Evolutionary conservation across 2,113 vertebrate genomes (phyloP), one percentile per base, ranked within the genome.

Genomic region (Chaetops frenatus): DNA sequence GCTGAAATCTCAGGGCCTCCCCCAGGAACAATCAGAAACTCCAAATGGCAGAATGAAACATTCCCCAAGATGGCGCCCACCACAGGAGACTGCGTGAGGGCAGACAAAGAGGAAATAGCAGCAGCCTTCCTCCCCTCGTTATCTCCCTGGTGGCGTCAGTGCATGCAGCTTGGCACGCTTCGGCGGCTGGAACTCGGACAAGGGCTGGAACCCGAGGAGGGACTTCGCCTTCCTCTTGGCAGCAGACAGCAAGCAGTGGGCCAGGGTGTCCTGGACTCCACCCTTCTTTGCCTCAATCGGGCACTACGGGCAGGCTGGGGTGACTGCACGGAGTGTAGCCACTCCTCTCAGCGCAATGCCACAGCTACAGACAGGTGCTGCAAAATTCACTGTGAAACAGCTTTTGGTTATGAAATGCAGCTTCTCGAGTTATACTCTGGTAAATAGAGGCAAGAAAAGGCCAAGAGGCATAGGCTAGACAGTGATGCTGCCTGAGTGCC

Each of bases 261-360:
- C 27, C 2, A 6, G 10, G 8, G 10, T 28, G 35, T 31, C 19
- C 14, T 7, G 6, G 27, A 12, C 11, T 31, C 20, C 35, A 10
- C 2, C 2, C 2, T 11, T 33, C 44, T 67, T 35, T 5, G 3
- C 44, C 44, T 48, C 23, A 14, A 33, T 10, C 1, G 6, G 33
- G 24, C 3, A 3, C 33, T 48, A 24, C 17, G 20, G 31, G n/a
- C 5, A 12, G 45, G 16, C 44, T 27, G 24, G 12, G 23, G 12
- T 20, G n/a, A 35, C 33, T 21, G 65, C n/a, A 15, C 3, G 1
- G 42, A 18, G 64, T 9, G 22, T 27, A n/a, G 62, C n/a, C 19
- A 12, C n/a, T 38, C 22, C n/a, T 58, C 45, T 19, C 6, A 12
- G 44, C 18, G 12, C 24, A 7, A 15, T 14, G 33, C 65, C 3